Base-by-base conservation (phyloP, 2,797 vertebrate species). In the Myioborus miniatus region DNA sequence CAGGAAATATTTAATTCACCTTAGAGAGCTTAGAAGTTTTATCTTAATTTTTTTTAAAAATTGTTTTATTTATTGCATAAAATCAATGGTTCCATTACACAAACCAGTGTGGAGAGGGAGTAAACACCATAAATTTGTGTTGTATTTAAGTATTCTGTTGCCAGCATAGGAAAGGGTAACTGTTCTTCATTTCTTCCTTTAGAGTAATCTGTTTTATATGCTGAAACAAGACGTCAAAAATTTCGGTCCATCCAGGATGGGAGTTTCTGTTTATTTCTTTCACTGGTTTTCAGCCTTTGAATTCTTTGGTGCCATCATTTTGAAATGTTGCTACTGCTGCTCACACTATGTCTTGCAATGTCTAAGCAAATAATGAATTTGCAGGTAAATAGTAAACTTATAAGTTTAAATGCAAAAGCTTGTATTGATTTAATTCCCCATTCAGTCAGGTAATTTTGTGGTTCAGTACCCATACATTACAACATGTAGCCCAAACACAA, bases 401-500 rank as follows among this genome's bases (percentile, higher is more conserved):
- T 63, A 79, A 85, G 58, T 77, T 87, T 83, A 64, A 87, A 93
- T 89, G 79, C 60, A 93, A 91, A 93, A 90, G 36, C 72, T 83
- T 88, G 41, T 90, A 91, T 85, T 93, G 86, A 90, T 93, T 94
- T 71, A 75, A 92, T 92, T 87, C 50, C 22, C 36, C 18, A 53
- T 82, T 91, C 92, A 94, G 84, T 56, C 39, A 47, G 46, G 53
- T 50, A 26, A 77, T 94, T 94, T 78, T 94, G 56, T 80, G 93
- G 47, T 86, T 89, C 83, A 79, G 77, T 87, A 90, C 53, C 67
- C 58, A 67, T 58, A 44, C 37, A 87, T 76, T 89, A 87, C 80
- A 87, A 64, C 32, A 22, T 6, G 44, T 60, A 91, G 19, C 34
- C 53, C 58, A 80, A 76, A 92, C 15, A 78, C 34, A 92, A 84